phyloP scores from a whole-genome alignment of 2,113 vertebrate species.

The Alligator mississippiensis region DNA sequence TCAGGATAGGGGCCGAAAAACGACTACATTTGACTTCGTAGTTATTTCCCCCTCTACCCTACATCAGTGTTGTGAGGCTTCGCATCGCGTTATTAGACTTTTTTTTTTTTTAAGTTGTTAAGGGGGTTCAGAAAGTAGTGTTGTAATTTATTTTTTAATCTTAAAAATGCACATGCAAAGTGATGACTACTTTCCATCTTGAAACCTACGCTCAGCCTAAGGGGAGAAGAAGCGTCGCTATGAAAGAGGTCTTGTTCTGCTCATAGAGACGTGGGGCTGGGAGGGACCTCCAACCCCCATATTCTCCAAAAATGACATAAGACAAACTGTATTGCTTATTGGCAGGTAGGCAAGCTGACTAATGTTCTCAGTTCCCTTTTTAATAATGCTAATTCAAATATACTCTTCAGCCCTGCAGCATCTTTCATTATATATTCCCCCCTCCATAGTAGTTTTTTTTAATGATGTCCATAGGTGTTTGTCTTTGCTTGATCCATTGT shows the following conservation, averaged over 20 bases:
- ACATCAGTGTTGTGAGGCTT: too few relatives aligned
- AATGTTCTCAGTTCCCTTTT: not conserved
- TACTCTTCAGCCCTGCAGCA: not conserved
- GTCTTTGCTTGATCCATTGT: not conserved
- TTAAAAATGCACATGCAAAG: too few relatives aligned
- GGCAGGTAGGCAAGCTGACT: not conserved
- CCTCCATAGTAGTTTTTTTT: not conserved
- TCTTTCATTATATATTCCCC: not conserved
- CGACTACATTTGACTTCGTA: not conserved
- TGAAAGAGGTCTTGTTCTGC: too few relatives aligned
- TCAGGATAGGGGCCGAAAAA: not conserved
- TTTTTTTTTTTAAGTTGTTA: not conserved
- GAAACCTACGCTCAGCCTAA: too few relatives aligned
- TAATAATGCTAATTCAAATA: not conserved
- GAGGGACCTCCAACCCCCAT: not conserved
- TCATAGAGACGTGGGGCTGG: too few relatives aligned
- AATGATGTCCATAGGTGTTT: not conserved
- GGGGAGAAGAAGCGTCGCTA: too few relatives aligned
- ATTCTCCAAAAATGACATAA: not conserved
- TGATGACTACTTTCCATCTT: too few relatives aligned
- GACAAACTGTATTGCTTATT: not conserved
- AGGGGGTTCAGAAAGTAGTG: too few relatives aligned
- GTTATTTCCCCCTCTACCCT: too few relatives aligned
- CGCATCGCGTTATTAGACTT: not conserved
- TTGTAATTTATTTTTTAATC: too few relatives aligned